phyloP scores from a whole-genome alignment of 2,888 invertebrate genomes.

The Habrosyne pyritoides region DNA sequence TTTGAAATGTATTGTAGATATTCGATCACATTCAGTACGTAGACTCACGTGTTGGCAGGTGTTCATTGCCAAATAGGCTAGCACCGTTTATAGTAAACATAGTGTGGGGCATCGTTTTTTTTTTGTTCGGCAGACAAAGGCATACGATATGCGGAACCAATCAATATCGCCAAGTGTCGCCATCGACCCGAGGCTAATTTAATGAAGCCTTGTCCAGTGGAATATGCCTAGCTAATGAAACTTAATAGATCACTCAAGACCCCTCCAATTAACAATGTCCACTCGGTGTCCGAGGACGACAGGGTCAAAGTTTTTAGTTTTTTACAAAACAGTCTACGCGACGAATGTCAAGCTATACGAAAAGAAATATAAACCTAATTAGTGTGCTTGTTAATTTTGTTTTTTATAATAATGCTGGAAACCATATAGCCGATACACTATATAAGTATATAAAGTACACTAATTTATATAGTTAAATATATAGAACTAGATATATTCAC shows the following conservation, averaged over 20 bases:
- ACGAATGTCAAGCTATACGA: neutral
- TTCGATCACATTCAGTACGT: neutral
- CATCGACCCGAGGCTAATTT: conserved; percentile 41
- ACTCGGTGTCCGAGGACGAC: conserved; percentile 9
- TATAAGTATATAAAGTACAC: too few relatives aligned
- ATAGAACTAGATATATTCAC: too few relatives aligned
- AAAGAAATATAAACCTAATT: neutral
- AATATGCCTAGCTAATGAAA: conserved; percentile 43
- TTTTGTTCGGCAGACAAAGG: neutral
- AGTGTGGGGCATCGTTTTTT: neutral
- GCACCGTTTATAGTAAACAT: neutral
- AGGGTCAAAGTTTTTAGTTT: conserved; percentile 3
- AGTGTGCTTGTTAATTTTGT: neutral
- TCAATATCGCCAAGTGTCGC: conserved; percentile 15
- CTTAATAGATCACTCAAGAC: conserved; percentile 42
- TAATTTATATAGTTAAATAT: too few relatives aligned
- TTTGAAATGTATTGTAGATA: neutral
- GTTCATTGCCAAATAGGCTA: neutral
- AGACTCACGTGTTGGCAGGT: neutral
- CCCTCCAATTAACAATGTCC: conserved; percentile 44
- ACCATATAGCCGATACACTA: too few relatives aligned
- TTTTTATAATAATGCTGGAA: too few relatives aligned
- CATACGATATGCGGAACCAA: conserved; percentile 4
- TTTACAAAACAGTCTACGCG: neutral
- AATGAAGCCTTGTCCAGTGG: conserved; percentile 39